Base-by-base conservation (phyloP, 1,140 invertebrate genomes). In the Aplysia californica region DNA sequence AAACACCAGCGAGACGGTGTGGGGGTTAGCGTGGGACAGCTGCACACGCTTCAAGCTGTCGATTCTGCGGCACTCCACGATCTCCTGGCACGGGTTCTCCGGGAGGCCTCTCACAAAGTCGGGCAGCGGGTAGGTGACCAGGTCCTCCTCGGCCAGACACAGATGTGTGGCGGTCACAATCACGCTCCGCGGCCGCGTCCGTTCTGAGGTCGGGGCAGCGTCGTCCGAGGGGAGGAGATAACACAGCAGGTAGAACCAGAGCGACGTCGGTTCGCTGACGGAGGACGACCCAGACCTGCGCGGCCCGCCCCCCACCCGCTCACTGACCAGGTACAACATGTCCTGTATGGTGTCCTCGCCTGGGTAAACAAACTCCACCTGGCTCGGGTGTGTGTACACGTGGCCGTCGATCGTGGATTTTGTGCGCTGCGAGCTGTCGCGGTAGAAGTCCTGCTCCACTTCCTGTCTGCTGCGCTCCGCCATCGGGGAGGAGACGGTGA, bases 121-220 rank as follows among this genome's bases (percentile, higher is more conserved):
- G n/a, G 87, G 87, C 20, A 89, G 74, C 5, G 88, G 88, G 73
- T 89, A 89, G 77, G 84, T 88, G 6, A 87, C 86, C 21, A 85
- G 64, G 80, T 89, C 87, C 61, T 88, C 88, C 59, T 76, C 76
- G 0, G 83, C 78, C 10, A 89, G 73, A 76, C 83, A 85, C 10
- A 89, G 36, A 70, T 86, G 82, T 21, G 80, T 74, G 69, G 84
- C 82, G 50, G 86, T 88, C n/a, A 89, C 66, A 39, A 88, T 84
- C n/a, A 89, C 64, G 50, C 80, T 85, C 10, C 84, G 74, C 15
- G 86, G 71, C 64, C 78, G 59, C 33, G 77, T 44, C 10, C 79
- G 69, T 18, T 83, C 79, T 0, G 74, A 41, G 1, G 75, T 69
- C 15, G 21, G 64, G 38, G 26, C 58, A 4, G 38, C 70, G 0